phyloP scores from a whole-genome alignment of 53 echinoderm and acorn worm species.

The Astropecten irregularis region DNA sequence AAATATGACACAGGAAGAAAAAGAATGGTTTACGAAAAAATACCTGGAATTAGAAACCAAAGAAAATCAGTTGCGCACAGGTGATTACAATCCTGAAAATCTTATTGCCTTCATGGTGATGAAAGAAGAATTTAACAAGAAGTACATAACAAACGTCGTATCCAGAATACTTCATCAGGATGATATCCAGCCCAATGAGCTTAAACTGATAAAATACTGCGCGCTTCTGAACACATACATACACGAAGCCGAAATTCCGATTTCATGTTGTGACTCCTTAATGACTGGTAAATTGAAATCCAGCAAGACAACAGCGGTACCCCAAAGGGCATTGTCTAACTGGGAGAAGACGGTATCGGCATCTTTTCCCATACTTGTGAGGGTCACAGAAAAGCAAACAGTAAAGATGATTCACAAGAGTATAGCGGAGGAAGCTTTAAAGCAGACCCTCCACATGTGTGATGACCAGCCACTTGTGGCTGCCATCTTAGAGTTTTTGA shows the following conservation, averaged over 20 bases:
- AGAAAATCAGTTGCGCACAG: not conserved
- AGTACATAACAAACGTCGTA: constrained; percentile 35
- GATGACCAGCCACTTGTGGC: constrained; percentile 36
- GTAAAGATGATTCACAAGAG: constrained; percentile 62
- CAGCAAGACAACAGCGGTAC: not conserved
- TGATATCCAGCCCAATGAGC: constrained; percentile 6
- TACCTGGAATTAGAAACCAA: constrained; percentile 47
- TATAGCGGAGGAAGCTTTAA: constrained; percentile 57
- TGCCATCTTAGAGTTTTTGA: constrained; percentile 50
- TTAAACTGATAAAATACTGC: constrained; percentile 62
- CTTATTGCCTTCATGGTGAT: constrained; percentile 67
- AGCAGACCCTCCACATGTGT: constrained; percentile 25
- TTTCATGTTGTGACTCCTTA: constrained; percentile 72
- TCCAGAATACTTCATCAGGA: constrained; percentile 8
- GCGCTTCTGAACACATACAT: constrained; percentile 60
- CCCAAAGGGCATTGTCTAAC: not conserved
- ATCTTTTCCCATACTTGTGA: constrained; percentile 42
- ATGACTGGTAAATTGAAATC: constrained; percentile 31
- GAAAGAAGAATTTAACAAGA: constrained; percentile 59
- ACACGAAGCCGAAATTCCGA: constrained; percentile 64
- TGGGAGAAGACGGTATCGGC: constrained; percentile 61
- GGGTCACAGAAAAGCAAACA: constrained; percentile 26
- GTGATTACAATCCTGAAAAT: constrained; percentile 29
- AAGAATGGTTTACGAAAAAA: constrained; percentile 28
- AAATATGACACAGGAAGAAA: constrained; percentile 20